Evolutionary conservation across 2,797 vertebrate genomes (phyloP).

Genomic region (Passerculus sandwichensis): DNA sequence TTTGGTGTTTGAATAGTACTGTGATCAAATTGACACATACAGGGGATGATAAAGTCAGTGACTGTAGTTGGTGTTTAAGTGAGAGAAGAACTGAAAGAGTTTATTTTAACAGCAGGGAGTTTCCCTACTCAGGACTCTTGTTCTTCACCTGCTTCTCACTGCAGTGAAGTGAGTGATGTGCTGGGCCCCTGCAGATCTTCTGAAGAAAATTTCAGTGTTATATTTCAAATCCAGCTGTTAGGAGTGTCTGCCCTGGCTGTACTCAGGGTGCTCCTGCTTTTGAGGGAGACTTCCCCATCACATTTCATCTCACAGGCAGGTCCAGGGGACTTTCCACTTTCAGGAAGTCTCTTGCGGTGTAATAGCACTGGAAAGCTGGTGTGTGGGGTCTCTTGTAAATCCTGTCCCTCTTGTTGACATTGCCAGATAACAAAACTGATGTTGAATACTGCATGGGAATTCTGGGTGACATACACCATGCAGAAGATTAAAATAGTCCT

Average conservation of each 20-base stretch:
- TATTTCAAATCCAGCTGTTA: background rate
- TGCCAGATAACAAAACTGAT: background rate
- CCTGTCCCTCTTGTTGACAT: background rate
- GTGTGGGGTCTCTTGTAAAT: background rate
- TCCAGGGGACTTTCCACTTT: background rate
- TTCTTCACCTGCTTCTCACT: background rate
- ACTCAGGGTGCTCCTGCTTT: background rate
- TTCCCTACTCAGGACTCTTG: background rate
- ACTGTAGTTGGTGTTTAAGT: background rate
- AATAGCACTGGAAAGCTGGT: background rate
- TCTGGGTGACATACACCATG: rapidly evolving
- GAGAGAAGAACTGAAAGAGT: background rate
- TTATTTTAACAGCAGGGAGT: background rate
- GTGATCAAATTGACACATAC: background rate
- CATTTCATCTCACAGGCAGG: background rate
- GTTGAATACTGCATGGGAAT: rapidly evolving
- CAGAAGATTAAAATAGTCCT: background rate
- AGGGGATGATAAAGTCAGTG: background rate
- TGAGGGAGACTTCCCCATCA: background rate
- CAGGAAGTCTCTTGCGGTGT: background rate
- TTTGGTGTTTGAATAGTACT: background rate
- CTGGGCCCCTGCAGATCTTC: background rate
- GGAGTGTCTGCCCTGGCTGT: background rate
- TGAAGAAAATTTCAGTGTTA: background rate
- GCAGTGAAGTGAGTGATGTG: background rate